These are phyloP conservation scores for Epinephelus lanceolatus DNA, from an alignment of 2,113 vertebrate genomes.

Conservation along the genomic window DNA sequence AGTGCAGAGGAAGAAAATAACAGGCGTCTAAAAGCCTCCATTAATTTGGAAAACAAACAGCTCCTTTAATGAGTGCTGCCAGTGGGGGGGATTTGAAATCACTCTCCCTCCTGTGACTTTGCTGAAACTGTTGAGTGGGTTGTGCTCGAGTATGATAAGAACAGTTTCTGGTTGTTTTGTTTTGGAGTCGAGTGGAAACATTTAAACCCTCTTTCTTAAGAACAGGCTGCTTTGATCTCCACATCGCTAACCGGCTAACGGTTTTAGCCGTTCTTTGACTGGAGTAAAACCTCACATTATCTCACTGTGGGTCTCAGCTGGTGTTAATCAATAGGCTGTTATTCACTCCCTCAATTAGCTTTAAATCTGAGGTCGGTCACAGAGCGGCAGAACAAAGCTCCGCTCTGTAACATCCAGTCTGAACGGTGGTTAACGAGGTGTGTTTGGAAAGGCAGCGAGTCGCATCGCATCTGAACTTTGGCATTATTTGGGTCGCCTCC, in stretches of 20 bases:
- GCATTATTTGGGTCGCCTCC: no score
- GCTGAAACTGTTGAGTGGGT: slow-evolving; percentile 36
- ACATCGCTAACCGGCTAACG: background rate
- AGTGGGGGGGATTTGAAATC: slow-evolving; percentile 45
- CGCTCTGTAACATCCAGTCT: no score
- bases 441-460: no score
- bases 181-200: slow-evolving; percentile 46
- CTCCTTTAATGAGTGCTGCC: slow-evolving; percentile 54
- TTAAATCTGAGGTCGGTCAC: no score
- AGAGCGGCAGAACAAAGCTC: no score
- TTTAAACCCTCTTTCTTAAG: background rate
- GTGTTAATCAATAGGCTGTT: no score
- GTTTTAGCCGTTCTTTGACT: no score
- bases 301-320: no score
- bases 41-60: slow-evolving; percentile 69
- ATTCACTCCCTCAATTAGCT: no score
- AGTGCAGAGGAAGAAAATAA: slow-evolving; percentile 47
- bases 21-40: slow-evolving; percentile 45
- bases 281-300: no score
- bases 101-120: slow-evolving; percentile 39
- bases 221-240: background rate
- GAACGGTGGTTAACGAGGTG: no score
- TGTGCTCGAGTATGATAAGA: slow-evolving; percentile 48
- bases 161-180: slow-evolving; percentile 43
- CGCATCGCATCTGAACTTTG: no score